Base-by-base conservation (phyloP, 2,113 vertebrate genomes). In the Lophochroa leadbeateri region DNA sequence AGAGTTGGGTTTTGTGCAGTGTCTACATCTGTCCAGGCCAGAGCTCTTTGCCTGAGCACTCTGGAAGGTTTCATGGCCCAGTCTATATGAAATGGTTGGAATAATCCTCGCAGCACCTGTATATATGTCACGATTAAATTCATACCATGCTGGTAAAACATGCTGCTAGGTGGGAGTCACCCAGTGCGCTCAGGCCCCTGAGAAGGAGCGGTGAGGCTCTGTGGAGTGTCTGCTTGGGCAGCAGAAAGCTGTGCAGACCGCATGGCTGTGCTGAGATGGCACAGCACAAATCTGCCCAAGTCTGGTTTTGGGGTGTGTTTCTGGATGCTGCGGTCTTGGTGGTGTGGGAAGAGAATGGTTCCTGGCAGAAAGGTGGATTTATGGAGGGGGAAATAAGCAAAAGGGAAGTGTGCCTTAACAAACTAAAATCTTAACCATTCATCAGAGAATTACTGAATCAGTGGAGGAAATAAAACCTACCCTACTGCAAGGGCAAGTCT, bases 71-170 rank as follows among this genome's bases (percentile, higher is more conserved):
- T 44, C 1, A 4, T 15, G 69, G 33, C 3, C 27, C 4, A n/a
- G 5, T 21, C 25, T 52, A 17, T 68, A 13, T 1, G 10, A 9
- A 65, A 24, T 1, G 6, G 27, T 60, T 1, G 0, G 1, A 23
- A 3, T 47, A 10, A 29, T 24, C 37, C 37, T n/a, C 3, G 27
- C n/a, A 12, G 57, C 74, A 7, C 57, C 50, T 89, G 64, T 81
- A 17, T 19, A 6, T 61, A 20, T 6, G 50, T 55, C 71, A 55
- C 1, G 3, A 90, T 90, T 94, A 82, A 92, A 89, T 41, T 33
- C 93, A 35, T 18, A 14, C 13, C 33, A 0, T 11, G 68, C 72
- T 75, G 80, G 6, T 68, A 5, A n/a, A 43, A n/a, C 2, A 4
- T 37, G 41, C 67, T 69, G 31, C 13, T 49, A 3, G 43, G 13